Evolutionary conservation across 2,888 invertebrate species (phyloP).

Genomic region (Pseudanteris insignis): DNA sequence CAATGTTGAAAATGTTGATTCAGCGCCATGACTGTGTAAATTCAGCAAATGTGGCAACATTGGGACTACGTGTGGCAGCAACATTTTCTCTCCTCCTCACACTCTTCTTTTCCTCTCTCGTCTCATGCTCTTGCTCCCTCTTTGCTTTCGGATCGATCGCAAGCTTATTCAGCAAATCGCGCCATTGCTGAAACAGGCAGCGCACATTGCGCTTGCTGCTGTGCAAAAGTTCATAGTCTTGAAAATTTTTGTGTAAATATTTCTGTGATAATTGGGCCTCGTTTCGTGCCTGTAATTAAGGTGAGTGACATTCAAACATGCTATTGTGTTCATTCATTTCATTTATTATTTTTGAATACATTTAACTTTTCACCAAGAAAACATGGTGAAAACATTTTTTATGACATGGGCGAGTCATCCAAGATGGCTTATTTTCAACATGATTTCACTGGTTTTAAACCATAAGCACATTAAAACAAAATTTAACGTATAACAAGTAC

Average conservation of each 20-base stretch:
- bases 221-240: slow-evolving; percentile 48
- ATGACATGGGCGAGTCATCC: slow-evolving; percentile 3
- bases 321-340: too few species aligned
- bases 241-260: slow-evolving; percentile 51
- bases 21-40: slow-evolving; percentile 21
- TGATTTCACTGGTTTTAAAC: too few species aligned
- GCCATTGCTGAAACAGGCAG: slow-evolving; percentile 64
- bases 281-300: slow-evolving; percentile 45
- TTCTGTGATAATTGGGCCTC: slow-evolving; percentile 57
- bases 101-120: slow-evolving; percentile 32
- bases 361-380: too few species aligned
- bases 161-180: slow-evolving; percentile 53
- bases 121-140: slow-evolving; percentile 34
- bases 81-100: slow-evolving; percentile 47
- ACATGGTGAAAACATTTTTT: not conserved
- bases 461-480: too few species aligned
- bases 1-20: slow-evolving; percentile 16
- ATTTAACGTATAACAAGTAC: too few species aligned
- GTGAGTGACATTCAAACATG: slow-evolving; percentile 46
- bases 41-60: slow-evolving; percentile 43
- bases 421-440: too few species aligned
- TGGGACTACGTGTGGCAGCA: slow-evolving; percentile 29
- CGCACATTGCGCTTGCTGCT: slow-evolving; percentile 59
- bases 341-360: too few species aligned
- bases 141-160: slow-evolving; percentile 43